Percentiles rank a stretch among this genome's conserved stretches.
These are phyloP conservation scores for Triplophysa tibetana DNA, from an alignment of 2,113 vertebrate species.

Conservation along the genomic window DNA sequence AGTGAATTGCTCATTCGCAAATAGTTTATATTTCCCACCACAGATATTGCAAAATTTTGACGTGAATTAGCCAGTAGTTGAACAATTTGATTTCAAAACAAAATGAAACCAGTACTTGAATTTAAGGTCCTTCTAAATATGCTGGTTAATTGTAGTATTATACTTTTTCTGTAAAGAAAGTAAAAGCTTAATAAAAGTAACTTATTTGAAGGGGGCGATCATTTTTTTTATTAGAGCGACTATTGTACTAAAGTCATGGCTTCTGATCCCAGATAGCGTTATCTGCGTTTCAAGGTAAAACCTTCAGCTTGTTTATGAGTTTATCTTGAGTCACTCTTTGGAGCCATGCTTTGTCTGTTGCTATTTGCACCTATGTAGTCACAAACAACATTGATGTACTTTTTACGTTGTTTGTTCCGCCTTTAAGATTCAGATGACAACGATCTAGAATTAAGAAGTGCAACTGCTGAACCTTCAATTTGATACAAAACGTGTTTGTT, in stretches of 20 bases:
- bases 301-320: neutral
- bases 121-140: neutral
- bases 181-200: neutral
- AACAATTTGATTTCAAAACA: neutral
- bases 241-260: neutral
- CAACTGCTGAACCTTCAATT: neutral
- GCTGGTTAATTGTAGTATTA: no score
- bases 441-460: slow-evolving; percentile 7
- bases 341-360: neutral
- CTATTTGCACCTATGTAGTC: neutral
- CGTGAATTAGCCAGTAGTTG: neutral
- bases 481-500: neutral
- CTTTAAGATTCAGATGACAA: neutral
- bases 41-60: no score
- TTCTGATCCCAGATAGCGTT: slow-evolving; percentile 36
- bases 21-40: no score
- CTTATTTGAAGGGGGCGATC: neutral
- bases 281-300: slow-evolving; percentile 37
- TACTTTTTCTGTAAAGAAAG: neutral
- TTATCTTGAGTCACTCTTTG: neutral
- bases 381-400: neutral
- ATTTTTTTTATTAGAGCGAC: neutral
- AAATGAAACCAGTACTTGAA: neutral
- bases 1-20: no score
- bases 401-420: neutral